These are phyloP conservation scores for Eptesicus fuscus DNA, from an alignment of 2,113 vertebrate species.

Conservation along the genomic window DNA sequence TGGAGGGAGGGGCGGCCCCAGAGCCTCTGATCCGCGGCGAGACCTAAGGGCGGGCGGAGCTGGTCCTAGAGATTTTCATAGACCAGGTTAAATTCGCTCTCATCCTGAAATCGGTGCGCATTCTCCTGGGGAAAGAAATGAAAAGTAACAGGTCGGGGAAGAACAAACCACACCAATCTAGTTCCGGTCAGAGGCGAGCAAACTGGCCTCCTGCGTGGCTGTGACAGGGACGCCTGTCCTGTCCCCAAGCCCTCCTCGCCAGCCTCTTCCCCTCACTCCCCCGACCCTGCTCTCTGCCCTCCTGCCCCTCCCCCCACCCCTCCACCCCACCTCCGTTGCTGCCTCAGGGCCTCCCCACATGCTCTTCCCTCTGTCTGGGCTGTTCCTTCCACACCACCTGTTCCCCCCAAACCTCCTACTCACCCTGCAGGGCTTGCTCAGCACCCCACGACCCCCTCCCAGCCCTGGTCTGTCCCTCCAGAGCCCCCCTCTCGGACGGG, in stretches of 20 bases:
- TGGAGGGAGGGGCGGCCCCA: not conserved
- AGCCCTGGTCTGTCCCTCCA: not conserved
- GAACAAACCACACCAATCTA: not conserved
- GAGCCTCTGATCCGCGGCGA: not conserved
- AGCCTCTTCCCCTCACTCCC: not conserved
- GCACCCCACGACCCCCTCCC: not conserved
- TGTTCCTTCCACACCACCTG: accelerated
- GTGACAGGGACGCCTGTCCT: not conserved
- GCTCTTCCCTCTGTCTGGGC: not conserved
- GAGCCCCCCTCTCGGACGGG: not conserved
- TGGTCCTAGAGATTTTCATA: conserved; percentile 66
- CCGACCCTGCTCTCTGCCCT: not conserved
- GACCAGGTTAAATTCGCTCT: conserved; percentile 38
- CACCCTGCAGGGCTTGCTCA: not conserved
- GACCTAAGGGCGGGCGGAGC: accelerated
- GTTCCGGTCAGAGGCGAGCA: not conserved
- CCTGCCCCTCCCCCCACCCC: accelerated
- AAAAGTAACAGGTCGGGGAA: not conserved
- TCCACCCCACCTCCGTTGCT: not conserved
- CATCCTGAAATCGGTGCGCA: accelerated
- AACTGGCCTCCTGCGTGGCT: not conserved
- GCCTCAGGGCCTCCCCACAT: not conserved
- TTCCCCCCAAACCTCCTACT: not conserved
- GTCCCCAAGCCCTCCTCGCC: not conserved
- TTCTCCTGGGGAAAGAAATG: conserved; percentile 9